These are phyloP conservation scores for Drosophila atripex DNA, from an alignment of 2,888 invertebrate species.

Conservation along the genomic window DNA sequence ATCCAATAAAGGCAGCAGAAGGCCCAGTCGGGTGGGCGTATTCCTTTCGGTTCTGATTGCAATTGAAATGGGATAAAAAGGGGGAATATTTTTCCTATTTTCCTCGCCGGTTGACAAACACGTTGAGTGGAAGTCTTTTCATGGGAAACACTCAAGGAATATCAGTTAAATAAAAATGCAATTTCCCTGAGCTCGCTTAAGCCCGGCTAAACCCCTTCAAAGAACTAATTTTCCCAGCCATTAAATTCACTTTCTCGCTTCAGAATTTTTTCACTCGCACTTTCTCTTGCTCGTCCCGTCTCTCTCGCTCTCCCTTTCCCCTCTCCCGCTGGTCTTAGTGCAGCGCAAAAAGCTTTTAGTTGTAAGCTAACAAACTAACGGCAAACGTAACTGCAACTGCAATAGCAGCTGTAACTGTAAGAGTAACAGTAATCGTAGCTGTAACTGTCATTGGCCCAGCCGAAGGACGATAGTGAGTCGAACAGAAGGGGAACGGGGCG, in stretches of 20 bases:
- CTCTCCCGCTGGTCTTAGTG: slow-evolving; percentile 14
- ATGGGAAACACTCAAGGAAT: slow-evolving; percentile 13
- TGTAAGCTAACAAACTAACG: slow-evolving; percentile 50
- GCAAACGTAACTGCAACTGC: slow-evolving; percentile 30
- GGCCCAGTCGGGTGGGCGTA: slow-evolving; percentile 20
- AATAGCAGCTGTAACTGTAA: slow-evolving; percentile 23
- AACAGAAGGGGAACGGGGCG: not conserved
- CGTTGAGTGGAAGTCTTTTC: slow-evolving; percentile 28
- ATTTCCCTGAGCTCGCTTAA: slow-evolving; percentile 26
- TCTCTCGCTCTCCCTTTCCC: not conserved
- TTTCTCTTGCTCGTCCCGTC: slow-evolving; percentile 12
- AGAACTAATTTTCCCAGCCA: slow-evolving; percentile 55
- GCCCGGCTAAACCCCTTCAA: slow-evolving; percentile 30
- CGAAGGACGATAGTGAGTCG: slow-evolving; percentile 47
- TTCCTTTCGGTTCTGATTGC: slow-evolving; percentile 65
- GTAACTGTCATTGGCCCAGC: slow-evolving; percentile 61
- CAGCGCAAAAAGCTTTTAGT: slow-evolving; percentile 48
- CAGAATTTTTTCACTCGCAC: slow-evolving; percentile 37
- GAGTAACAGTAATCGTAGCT: slow-evolving; percentile 35
- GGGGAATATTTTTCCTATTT: slow-evolving; percentile 31
- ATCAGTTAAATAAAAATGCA: slow-evolving; percentile 36
- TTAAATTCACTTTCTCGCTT: slow-evolving; percentile 35
- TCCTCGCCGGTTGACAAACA: slow-evolving; percentile 43
- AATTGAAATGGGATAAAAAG: slow-evolving; percentile 24
- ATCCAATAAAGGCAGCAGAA: slow-evolving; percentile 38